Base-by-base conservation (phyloP, 2,888 invertebrate species). In the Epirrhoe alternata region DNA sequence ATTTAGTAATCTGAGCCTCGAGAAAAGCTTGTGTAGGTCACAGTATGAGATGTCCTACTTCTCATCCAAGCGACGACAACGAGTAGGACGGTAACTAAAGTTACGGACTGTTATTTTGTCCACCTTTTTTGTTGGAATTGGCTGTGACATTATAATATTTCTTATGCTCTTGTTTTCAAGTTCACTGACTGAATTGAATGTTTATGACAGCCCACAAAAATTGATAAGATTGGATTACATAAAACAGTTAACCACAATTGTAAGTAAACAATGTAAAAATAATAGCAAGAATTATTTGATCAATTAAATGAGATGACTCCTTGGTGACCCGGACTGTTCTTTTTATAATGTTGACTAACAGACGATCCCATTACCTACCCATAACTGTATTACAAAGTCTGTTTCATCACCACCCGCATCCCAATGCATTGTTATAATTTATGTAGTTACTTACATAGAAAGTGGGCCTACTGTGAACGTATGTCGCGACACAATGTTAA, bases 1-100 rank as follows among this genome's bases (percentile, higher is more conserved):
- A 72, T 72, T 73, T 71, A 69, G 73, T 72, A 72, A 73, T 72
- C 66, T 66, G 68, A 78, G 75, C 81, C 78, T 73, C 74, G 77
- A 82, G 79, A 81, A 85, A 81, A 81, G 74, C 76, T 77, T 82
- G 84, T 87, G 86, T 88, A 86, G 88, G 87, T 88, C 88, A 88
- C 82, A 87, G 82, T 86, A 85, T 85, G 83, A 87, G 86, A 81
- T 86, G 92, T 83, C 85, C 92, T 81, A 92, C 90, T 91, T 92
- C 86, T 80, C 84, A 83, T 77, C 79, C 80, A 81, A 82, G 85
- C 84, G 84, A 85, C 87, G 83, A 80, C 85, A 80, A 60, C 69
- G 58, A 69, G 68, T 68, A 84, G 75, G 79, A 84, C 80, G 71
- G 80, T 85, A 81, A 82, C 82, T 80, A 85, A n/a, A 85, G 83